phyloP scores from a whole-genome alignment of 1,140 invertebrate species.

The Cryptotermes secundus region DNA sequence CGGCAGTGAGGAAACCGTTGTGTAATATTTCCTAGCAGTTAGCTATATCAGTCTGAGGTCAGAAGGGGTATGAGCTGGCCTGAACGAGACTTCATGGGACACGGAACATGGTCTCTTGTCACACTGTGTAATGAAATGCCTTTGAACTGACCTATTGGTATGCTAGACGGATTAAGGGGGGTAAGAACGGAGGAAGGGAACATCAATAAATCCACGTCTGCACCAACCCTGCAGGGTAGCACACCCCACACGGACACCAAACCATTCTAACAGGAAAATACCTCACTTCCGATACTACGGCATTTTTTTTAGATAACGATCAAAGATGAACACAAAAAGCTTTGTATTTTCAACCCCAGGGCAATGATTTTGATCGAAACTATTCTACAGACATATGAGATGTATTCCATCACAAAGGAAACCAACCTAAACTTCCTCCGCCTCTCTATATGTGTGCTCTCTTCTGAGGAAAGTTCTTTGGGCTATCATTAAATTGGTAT shows the following conservation, averaged over 20 bases:
- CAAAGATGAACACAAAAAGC: not conserved
- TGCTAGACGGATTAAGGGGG: not conserved
- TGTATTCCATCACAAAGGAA: constrained; percentile 2
- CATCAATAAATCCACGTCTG: constrained; percentile 6
- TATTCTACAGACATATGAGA: not conserved
- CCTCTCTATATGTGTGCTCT: not conserved
- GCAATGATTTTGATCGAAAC: not conserved
- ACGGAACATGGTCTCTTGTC: not conserved
- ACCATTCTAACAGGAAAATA: not conserved
- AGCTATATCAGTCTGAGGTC: not conserved
- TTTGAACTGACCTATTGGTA: constrained; percentile 20
- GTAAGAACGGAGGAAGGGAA: not conserved
- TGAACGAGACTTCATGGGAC: not conserved
- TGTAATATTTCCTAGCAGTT: not conserved
- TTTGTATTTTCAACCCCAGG: not conserved
- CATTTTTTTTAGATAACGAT: not conserved
- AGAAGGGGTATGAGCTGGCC: not conserved
- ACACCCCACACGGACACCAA: not conserved
- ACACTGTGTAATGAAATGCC: constrained; percentile 12
- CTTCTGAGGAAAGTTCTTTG: not conserved
- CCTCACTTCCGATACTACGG: not conserved
- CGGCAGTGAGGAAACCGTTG: not conserved
- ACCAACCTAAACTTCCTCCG: not conserved
- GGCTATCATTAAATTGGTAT: not conserved
- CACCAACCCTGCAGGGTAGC: not conserved